These are phyloP conservation scores for Urosaurus nigricauda DNA, from an alignment of 2,797 vertebrate genomes.

Conservation along the genomic window DNA sequence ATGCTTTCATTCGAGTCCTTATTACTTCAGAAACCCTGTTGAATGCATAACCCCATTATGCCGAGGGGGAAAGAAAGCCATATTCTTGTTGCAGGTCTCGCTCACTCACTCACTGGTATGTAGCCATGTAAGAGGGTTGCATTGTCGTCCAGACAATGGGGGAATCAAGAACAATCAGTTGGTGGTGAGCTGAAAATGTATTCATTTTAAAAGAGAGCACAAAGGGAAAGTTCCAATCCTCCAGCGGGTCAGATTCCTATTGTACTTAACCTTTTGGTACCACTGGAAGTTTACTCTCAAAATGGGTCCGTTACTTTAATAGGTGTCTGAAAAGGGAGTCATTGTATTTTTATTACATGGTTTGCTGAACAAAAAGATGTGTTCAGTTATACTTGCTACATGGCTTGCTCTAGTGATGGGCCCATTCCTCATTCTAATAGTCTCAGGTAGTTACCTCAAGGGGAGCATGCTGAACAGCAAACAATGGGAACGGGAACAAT, in stretches of 20 bases:
- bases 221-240: slow-evolving; percentile 26
- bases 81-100: slow-evolving; percentile 30
- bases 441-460: slow-evolving; percentile 65
- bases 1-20: background rate
- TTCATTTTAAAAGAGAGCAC: background rate
- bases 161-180: slow-evolving; percentile 8
- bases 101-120: background rate
- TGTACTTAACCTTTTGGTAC: slow-evolving; percentile 20
- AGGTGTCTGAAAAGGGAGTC: slow-evolving; percentile 49
- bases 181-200: background rate
- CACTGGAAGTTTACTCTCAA: slow-evolving; percentile 52
- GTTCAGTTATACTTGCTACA: slow-evolving; percentile 28
- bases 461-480: slow-evolving; percentile 52
- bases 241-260: slow-evolving; percentile 13
- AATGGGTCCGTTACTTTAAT: slow-evolving; percentile 38
- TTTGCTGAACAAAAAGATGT: slow-evolving; percentile 27
- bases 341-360: slow-evolving; percentile 36
- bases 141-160: slow-evolving; percentile 21
- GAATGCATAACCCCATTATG: slow-evolving; percentile 34
- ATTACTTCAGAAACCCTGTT: slow-evolving; percentile 8
- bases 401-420: slow-evolving; percentile 27
- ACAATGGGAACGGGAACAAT: slow-evolving; percentile 62
- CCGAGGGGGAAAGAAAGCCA: slow-evolving; percentile 38
- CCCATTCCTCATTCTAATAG: slow-evolving; percentile 24
- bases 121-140: slow-evolving; percentile 36